Percentiles rank a stretch among this genome's conserved stretches.
Conservation (phyloP, 2,888 invertebrate species). For the Thelaira solivaga region DNA sequence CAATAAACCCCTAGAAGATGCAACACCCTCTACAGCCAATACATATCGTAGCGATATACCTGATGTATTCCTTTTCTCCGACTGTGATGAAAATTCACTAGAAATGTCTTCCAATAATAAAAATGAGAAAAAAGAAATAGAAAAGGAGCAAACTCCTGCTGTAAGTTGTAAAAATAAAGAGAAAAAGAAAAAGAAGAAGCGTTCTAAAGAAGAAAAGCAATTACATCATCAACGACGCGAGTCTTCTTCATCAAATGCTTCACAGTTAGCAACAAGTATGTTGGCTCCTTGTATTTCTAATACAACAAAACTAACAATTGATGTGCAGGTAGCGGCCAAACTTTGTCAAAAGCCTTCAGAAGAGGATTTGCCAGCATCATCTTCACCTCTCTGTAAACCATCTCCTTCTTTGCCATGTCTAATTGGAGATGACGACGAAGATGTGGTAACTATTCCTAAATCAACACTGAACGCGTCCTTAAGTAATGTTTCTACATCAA, state of each 20-base stretch:
- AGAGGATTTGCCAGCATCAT: conserved; percentile 68
- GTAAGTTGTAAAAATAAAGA: conserved; percentile 80
- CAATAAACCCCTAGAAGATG: conserved; percentile 77
- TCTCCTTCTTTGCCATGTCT: conserved; percentile 81
- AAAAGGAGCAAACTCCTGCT: conserved; percentile 51
- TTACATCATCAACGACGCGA: conserved; percentile 79
- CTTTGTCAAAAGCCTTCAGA: conserved; percentile 67
- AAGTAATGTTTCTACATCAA: conserved; percentile 35
- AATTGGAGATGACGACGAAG: conserved; percentile 81
- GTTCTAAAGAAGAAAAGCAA: conserved; percentile 86
- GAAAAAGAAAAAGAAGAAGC: conserved; percentile 91
- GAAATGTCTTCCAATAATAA: conserved; percentile 71
- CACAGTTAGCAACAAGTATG: conserved; percentile 37
- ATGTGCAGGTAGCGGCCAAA: conserved; percentile 68
- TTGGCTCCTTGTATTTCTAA: conserved; percentile 19
- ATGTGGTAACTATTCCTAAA: conserved; percentile 41
- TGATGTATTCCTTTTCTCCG: conserved; percentile 81
- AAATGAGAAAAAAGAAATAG: conserved; percentile 65
- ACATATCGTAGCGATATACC: conserved; percentile 76
- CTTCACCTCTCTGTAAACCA: conserved; percentile 76
- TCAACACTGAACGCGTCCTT: conserved; percentile 52
- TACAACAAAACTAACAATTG: conserved; percentile 71
- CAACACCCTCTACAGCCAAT: conserved; percentile 75
- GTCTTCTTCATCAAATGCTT: conserved; percentile 61
- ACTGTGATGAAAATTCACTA: conserved; percentile 79